These are phyloP conservation scores for Biston betularia DNA, from an alignment of 2,888 invertebrate species.

Conservation along the genomic window DNA sequence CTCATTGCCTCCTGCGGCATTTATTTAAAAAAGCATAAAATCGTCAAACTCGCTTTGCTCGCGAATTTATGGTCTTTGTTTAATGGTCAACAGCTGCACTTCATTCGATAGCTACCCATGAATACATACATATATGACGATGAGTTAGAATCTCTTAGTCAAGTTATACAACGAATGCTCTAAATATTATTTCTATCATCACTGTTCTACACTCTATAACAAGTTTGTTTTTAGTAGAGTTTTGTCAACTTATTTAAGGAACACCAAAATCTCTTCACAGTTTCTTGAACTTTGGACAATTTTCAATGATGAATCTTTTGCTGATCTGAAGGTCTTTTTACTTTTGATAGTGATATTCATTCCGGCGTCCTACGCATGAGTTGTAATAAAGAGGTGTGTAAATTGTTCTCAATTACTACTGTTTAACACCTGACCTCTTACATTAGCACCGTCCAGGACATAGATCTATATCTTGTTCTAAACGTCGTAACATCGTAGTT, in stretches of 20 bases:
- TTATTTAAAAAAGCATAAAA: no score
- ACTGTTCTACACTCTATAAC: no score
- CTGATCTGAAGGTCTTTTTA: background rate
- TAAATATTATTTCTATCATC: no score
- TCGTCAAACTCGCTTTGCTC: no score
- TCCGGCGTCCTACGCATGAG: constrained; percentile 17
- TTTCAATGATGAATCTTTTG: constrained; percentile 2
- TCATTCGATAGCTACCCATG: no score
- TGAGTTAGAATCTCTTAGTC: no score
- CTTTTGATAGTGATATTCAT: constrained; percentile 11
- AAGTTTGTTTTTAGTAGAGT: background rate
- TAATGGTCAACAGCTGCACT: no score
- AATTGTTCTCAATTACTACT: constrained; percentile 56
- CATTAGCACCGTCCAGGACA: constrained; percentile 40
- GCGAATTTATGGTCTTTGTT: no score
- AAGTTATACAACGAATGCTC: no score
- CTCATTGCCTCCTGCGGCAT: no score
- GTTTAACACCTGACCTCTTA: constrained; percentile 58
- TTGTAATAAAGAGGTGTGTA: constrained; percentile 36
- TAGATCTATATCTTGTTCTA: constrained; percentile 2
- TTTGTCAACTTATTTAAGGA: background rate
- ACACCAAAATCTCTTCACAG: background rate
- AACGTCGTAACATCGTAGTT: constrained; percentile 1
- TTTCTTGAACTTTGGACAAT: background rate
- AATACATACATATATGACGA: no score